Conservation (phyloP, 1,140 invertebrate species). For the Bombyx mori region ASM3026992v2 NC_085120.1:12153001-12153500, state of each 20-base stretch:
- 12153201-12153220: slow-evolving; percentile 14
- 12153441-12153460: slow-evolving; percentile 84
- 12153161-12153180: slow-evolving; percentile 23
- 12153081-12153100: too few species aligned
- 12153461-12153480: slow-evolving; percentile 88
- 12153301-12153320: slow-evolving; percentile 14
- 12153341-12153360: slow-evolving; percentile 29
- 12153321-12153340: slow-evolving; percentile 16
- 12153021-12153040: too few species aligned
- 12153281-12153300: slow-evolving; percentile 5
- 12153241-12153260: slow-evolving; percentile 44
- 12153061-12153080: too few species aligned
- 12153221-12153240: slow-evolving; percentile 52
- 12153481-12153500: slow-evolving; percentile 96
- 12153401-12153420: slow-evolving; percentile 91
- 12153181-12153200: slow-evolving; percentile 13
- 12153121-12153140: background rate
- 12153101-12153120: too few species aligned
- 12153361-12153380: slow-evolving; percentile 45
- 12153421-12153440: slow-evolving; percentile 87
- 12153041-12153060: too few species aligned
- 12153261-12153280: slow-evolving; percentile 41
- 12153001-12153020: too few species aligned
- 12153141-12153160: slow-evolving; percentile 4
- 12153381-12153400: slow-evolving; percentile 87